Evolutionary conservation across 2,113 vertebrate genomes (phyloP).

Genomic region (Vimba vimba): DNA sequence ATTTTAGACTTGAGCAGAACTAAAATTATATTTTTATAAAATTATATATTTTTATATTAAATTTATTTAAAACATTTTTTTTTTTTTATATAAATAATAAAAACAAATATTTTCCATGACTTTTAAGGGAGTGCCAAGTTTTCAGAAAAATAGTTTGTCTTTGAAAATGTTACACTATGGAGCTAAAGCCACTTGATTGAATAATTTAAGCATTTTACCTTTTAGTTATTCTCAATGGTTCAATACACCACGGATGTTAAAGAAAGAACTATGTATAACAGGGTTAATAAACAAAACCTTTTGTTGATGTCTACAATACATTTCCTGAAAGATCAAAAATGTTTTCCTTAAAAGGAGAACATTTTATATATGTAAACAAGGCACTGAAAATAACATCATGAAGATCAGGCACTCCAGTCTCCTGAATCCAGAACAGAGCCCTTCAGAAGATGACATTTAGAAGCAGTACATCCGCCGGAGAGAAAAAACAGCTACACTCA

Average conservation of each 20-base stretch:
- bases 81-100: neutral
- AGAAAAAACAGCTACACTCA: neutral
- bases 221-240: neutral
- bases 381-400: neutral
- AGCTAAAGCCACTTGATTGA: neutral
- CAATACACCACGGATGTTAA: neutral
- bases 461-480: neutral
- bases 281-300: neutral
- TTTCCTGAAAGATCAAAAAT: neutral
- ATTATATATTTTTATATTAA: neutral
- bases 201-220: neutral
- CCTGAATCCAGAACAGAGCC: neutral
- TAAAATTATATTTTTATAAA: neutral
- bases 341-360: neutral
- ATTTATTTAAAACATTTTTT: neutral
- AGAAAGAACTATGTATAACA: neutral
- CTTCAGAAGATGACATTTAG: slow-evolving; percentile 16
- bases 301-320: neutral
- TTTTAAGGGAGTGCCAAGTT: neutral
- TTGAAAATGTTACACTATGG: neutral
- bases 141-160: neutral
- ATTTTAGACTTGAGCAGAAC: neutral
- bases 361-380: neutral
- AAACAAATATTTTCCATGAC: neutral
- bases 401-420: neutral